phyloP scores from a whole-genome alignment of 2,888 invertebrate genomes.

The Rutpela maculata region DNA sequence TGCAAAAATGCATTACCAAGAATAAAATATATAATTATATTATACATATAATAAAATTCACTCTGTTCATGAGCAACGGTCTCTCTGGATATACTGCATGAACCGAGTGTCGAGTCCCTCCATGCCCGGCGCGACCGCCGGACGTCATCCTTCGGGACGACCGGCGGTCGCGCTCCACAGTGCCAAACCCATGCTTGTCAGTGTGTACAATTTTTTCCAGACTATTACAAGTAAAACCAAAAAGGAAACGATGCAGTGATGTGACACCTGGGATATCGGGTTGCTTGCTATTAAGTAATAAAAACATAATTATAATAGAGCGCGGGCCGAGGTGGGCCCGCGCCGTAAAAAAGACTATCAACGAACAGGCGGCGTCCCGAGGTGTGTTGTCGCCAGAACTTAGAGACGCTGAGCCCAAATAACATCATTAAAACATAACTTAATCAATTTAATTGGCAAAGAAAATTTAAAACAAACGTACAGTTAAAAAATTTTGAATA shows the following conservation, averaged over 20 bases:
- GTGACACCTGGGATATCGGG: constrained; percentile 70
- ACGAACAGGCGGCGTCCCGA: constrained; percentile 68
- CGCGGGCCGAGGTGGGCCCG: constrained; percentile 49
- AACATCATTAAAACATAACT: constrained; percentile 68
- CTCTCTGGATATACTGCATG: constrained; percentile 62
- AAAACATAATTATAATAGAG: constrained; percentile 65
- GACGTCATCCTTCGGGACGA: constrained; percentile 53
- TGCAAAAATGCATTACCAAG: constrained; percentile 87
- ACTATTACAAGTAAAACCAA: constrained; percentile 56
- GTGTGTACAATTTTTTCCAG: constrained; percentile 57
- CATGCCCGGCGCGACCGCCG: constrained; percentile 65
- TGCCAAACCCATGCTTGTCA: constrained; percentile 69
- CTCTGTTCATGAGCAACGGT: constrained; percentile 71
- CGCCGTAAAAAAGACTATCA: constrained; percentile 59
- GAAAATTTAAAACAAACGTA: constrained; percentile 65
- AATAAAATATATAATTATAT: constrained; percentile 85
- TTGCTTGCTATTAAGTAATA: constrained; percentile 67
- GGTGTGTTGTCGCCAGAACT: constrained; percentile 69
- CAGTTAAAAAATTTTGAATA: constrained; percentile 70
- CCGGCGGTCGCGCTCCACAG: constrained; percentile 61
- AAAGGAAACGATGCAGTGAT: constrained; percentile 65
- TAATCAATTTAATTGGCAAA: constrained; percentile 70
- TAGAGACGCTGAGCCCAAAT: constrained; percentile 68
- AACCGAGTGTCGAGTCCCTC: constrained; percentile 69
- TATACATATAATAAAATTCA: constrained; percentile 73